Conservation (phyloP, 2,113 vertebrate species). For the Bufo gargarizans region DNA sequence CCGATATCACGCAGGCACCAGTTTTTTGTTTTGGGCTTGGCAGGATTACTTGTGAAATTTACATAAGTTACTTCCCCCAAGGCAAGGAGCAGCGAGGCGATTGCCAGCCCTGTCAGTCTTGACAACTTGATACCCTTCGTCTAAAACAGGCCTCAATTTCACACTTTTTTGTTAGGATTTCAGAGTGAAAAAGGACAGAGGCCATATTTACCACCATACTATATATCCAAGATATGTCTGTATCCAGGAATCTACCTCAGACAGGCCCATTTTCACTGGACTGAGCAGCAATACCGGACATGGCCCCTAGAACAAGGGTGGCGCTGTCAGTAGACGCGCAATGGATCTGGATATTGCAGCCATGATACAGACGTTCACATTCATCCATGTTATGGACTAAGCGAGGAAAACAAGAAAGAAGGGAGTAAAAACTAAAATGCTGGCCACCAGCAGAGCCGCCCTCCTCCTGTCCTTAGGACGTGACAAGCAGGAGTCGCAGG, state of each 20-base stretch:
- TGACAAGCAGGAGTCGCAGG: background rate
- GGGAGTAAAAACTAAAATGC: background rate
- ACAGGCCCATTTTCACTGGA: no score
- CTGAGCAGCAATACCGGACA: no score
- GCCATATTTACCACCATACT: no score
- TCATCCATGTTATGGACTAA: no score
- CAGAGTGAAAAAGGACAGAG: background rate
- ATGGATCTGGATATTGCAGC: no score
- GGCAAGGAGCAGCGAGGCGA: background rate
- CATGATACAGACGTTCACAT: no score
- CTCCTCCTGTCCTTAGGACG: background rate
- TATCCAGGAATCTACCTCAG: no score
- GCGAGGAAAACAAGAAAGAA: no score
- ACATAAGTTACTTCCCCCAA: background rate
- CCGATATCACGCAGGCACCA: background rate
- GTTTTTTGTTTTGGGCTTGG: background rate
- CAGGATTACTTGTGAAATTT: background rate
- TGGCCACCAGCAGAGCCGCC: background rate
- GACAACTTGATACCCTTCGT: slow-evolving; percentile 15
- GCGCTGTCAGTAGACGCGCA: no score
- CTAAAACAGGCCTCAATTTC: background rate
- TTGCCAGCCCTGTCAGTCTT: background rate
- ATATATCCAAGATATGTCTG: no score
- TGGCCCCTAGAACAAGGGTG: no score
- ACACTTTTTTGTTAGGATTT: background rate